Conservation (phyloP, 2,888 invertebrate genomes). For the Agrotis clavis region DNA sequence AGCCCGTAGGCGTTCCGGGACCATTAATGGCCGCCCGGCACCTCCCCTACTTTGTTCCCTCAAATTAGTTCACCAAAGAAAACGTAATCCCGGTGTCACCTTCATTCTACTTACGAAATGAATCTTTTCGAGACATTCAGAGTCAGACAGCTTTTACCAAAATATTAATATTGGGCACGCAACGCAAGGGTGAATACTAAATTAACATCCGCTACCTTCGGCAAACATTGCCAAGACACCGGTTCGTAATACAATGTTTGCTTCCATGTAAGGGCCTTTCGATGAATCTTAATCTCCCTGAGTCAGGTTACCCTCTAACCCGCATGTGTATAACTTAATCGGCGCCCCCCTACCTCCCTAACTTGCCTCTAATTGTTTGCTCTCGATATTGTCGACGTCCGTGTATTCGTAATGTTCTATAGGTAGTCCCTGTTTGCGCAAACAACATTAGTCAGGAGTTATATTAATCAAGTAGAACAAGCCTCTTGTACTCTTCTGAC, state of each 20-base stretch:
- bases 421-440: conserved; percentile 67
- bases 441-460: conserved; percentile 65
- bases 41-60: conserved; percentile 88
- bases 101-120: conserved; percentile 71
- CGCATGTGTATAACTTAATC: conserved; percentile 91
- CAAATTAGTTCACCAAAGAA: conserved; percentile 82
- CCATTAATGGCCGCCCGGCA: conserved; percentile 80
- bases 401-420: conserved; percentile 78
- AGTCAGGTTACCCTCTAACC: conserved; percentile 89
- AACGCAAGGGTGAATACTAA: conserved; percentile 88
- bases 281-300: conserved; percentile 90
- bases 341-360: conserved; percentile 83
- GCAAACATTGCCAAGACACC: conserved; percentile 89
- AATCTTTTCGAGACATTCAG: conserved; percentile 74
- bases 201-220: conserved; percentile 90
- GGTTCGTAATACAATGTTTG: conserved; percentile 89
- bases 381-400: conserved; percentile 89
- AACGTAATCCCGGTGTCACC: conserved; percentile 66
- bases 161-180: conserved; percentile 88
- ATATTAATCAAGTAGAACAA: conserved; percentile 41
- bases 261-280: conserved; percentile 88
- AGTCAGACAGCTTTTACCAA: conserved; percentile 70
- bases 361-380: conserved; percentile 91
- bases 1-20: conserved; percentile 84
- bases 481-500: conserved; percentile 7